Conservation (phyloP, 2,888 invertebrate species). For the Chloromyia formosa region DNA sequence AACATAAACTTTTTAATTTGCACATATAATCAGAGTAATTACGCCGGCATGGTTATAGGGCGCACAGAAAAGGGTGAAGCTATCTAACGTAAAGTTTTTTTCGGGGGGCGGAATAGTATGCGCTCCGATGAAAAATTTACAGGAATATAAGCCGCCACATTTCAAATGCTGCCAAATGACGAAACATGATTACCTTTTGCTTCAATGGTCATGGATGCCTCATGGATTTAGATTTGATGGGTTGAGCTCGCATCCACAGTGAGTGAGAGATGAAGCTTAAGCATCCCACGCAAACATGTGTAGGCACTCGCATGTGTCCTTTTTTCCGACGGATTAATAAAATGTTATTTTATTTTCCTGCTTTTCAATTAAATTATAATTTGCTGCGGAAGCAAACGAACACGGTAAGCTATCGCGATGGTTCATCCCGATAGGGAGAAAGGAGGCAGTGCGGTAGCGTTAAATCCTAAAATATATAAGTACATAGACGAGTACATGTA, state of each 20-base stretch:
- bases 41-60: slow-evolving; percentile 17
- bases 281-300: slow-evolving; percentile 20
- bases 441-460: background rate
- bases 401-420: background rate
- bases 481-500: too few relatives aligned
- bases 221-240: background rate
- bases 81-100: background rate
- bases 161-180: slow-evolving; percentile 35
- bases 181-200: slow-evolving; percentile 30
- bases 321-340: slow-evolving; percentile 32
- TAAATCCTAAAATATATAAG: background rate
- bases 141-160: slow-evolving; percentile 19
- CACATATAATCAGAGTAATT: slow-evolving; percentile 43
- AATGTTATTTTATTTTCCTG: slow-evolving; percentile 35
- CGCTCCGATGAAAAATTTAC: slow-evolving; percentile 30
- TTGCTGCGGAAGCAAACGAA: background rate
- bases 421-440: background rate
- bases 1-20: slow-evolving; percentile 36
- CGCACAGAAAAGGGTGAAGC: background rate
- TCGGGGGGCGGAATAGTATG: background rate
- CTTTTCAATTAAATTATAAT: slow-evolving; percentile 41
- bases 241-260: too few relatives aligned
- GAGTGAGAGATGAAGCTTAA: background rate
- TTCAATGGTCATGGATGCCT: background rate
- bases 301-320: background rate